Evolutionary conservation across 2,888 invertebrate species (phyloP), one percentile per base, ranked within the genome.

Genomic region (Stramonita haemastoma): DNA sequence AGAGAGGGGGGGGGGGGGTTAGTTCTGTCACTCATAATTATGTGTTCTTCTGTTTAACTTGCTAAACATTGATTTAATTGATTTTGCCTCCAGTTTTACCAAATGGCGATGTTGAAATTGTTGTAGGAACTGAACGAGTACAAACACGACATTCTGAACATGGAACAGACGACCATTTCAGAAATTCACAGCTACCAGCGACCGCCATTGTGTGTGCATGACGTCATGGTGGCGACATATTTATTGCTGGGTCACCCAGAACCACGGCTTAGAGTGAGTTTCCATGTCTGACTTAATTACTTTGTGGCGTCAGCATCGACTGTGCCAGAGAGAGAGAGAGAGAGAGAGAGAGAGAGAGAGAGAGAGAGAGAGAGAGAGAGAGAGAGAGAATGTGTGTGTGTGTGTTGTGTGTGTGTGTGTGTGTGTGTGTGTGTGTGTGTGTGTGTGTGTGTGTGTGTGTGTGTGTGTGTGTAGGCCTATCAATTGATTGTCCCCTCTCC

Each of bases 101-200:
- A 46, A 46, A 46, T 46, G 46, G 46, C 4, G 4, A 46, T 46
- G 46, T 46, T 46, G 46, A 46, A 46, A 46, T 46, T 85, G 29
- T 85, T 85, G 11, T 22, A 86, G 66, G 86, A 83, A 22, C 81
- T 94, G 57, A 93, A 94, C 90, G 90, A 91, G 87, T 94, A 93
- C 89, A 92, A 93, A 60, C 94, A 94, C 88, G 94, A 94, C 79
- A 93, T 95, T 73, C 91, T 94, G 0, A 89, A 93, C 89, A 93
- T 95, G 93, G 94, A 95, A 88, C 94, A 94, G 91, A 89, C 92
- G 22, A 94, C 94, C 0, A 93, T 95, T 89, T 94, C 94, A 0
- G 95, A 95, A 91, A 92, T 95, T 29, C 91, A 94, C 66, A 93
- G 94, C 86, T 95, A 95, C 89, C 92, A 93, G 73, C 92, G 93